phyloP scores from a whole-genome alignment of 2,797 vertebrate genomes.

The Sebastes nivosus region DNA sequence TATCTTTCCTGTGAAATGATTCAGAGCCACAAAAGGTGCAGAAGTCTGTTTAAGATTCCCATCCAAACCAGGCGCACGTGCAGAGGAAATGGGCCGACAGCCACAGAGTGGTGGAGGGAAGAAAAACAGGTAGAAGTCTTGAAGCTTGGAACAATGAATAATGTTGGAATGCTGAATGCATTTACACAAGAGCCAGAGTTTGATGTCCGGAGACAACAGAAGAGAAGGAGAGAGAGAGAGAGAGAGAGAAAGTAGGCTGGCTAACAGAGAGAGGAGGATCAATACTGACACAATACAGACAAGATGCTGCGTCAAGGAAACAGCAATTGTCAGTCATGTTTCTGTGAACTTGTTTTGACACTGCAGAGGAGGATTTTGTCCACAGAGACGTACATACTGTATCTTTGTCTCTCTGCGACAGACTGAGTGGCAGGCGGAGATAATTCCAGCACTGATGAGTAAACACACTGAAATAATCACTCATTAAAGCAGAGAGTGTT shows the following conservation, averaged over 20 bases:
- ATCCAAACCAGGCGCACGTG: slow-evolving; percentile 63
- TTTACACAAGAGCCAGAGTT: slow-evolving; percentile 58
- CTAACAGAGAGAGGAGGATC: slow-evolving; percentile 18
- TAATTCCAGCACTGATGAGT: slow-evolving; percentile 49
- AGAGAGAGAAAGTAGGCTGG: background rate
- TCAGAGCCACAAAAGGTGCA: slow-evolving; percentile 8
- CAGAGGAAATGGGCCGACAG: slow-evolving; percentile 71
- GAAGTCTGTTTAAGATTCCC: slow-evolving; percentile 19
- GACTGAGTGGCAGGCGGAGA: slow-evolving; percentile 36
- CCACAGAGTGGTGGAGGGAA: slow-evolving; percentile 72
- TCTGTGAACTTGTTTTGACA: slow-evolving; percentile 42
- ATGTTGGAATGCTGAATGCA: slow-evolving; percentile 52
- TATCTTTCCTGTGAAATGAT: slow-evolving; percentile 12
- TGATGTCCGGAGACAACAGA: slow-evolving; percentile 58
- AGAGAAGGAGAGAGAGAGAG: background rate
- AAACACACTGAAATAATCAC: slow-evolving; percentile 42
- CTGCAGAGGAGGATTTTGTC: slow-evolving; percentile 26
- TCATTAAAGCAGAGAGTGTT: slow-evolving; percentile 41
- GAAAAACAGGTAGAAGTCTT: slow-evolving; percentile 59
- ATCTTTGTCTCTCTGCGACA: slow-evolving; percentile 20
- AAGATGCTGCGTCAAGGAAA: slow-evolving; percentile 22
- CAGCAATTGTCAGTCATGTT: slow-evolving; percentile 25
- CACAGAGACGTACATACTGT: background rate
- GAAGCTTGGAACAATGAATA: slow-evolving; percentile 74
- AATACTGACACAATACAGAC: slow-evolving; percentile 17